Percentiles rank a stretch among this genome's conserved stretches.
Evolutionary conservation across 2,888 invertebrate species (phyloP).

Genomic region (Digitonthophagus gazella): DNA sequence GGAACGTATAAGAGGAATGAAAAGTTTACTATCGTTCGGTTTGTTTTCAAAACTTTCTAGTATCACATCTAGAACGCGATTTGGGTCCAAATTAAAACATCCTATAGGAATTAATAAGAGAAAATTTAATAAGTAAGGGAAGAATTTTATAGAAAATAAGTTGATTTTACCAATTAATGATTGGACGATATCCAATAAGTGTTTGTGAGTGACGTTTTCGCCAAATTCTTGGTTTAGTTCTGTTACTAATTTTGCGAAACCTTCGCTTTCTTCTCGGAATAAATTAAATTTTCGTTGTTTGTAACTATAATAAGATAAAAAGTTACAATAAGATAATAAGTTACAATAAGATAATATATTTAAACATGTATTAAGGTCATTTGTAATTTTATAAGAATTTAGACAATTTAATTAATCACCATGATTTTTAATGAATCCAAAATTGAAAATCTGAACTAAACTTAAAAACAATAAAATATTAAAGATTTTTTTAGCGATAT

Average conservation of each 20-base stretch:
- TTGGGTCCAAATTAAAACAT: conserved; percentile 98
- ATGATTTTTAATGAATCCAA: too few species aligned
- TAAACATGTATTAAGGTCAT: too few species aligned
- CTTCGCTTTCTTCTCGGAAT: conserved; percentile 98
- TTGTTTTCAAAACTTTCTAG: conserved; percentile 94
- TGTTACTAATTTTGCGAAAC: conserved; percentile 93
- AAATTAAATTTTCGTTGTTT: conserved; percentile 99
- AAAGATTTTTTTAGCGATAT: too few species aligned
- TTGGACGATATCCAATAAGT: conserved; percentile 83
- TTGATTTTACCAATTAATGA: conserved; percentile 78
- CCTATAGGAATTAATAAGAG: too few species aligned
- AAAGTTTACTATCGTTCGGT: conserved; percentile 73
- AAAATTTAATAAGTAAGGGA: background rate
- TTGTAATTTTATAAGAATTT: too few species aligned
- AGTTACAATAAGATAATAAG: too few species aligned
- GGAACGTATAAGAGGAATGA: conserved; percentile 80
- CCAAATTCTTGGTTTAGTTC: conserved; percentile 85
- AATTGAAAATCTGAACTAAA: too few species aligned
- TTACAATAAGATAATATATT: too few species aligned
- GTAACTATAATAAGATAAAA: conserved; percentile 88
- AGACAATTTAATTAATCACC: too few species aligned
- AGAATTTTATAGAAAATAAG: background rate
- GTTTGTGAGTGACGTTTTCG: conserved; percentile 62
- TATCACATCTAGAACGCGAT: conserved; percentile 93
- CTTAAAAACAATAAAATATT: too few species aligned